A percentile compares a stretch with the other conserved stretches of the same genome.
phyloP scores from a whole-genome alignment of 2,888 invertebrate species.

The Trachelus iudaicus region DNA sequence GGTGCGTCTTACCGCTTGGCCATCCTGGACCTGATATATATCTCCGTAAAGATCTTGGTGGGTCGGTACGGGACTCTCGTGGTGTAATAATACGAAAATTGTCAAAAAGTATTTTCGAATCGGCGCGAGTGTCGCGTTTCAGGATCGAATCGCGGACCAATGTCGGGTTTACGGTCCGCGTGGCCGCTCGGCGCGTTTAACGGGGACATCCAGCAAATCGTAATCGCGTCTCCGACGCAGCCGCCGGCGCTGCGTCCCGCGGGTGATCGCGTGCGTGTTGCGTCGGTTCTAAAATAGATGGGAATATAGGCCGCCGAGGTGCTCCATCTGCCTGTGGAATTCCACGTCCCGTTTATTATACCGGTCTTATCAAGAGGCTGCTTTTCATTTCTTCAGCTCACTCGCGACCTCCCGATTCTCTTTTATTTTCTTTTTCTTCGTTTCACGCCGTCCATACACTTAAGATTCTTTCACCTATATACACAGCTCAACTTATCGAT shows the following conservation, averaged over 20 bases:
- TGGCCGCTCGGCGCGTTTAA: too few relatives aligned
- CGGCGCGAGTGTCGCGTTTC: too few relatives aligned
- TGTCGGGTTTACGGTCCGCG: too few relatives aligned
- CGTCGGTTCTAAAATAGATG: constrained; percentile 44
- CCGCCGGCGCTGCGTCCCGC: neutral
- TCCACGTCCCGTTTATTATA: constrained; percentile 32
- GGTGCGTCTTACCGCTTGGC: too few relatives aligned
- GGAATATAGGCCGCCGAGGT: constrained; percentile 46
- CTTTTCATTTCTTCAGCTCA: neutral
- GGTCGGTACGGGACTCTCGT: too few relatives aligned
- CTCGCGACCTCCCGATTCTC: too few relatives aligned
- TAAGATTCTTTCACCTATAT: constrained; percentile 31
- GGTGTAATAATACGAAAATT: too few relatives aligned
- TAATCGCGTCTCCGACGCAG: constrained; percentile 6
- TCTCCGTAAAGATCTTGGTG: too few relatives aligned
- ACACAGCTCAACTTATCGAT: constrained; percentile 35
- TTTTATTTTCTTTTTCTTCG: neutral
- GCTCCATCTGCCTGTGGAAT: constrained; percentile 40
- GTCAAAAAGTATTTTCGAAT: too few relatives aligned
- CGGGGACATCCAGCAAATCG: neutral
- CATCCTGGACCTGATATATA: too few relatives aligned
- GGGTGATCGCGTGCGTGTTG: neutral
- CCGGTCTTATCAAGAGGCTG: neutral
- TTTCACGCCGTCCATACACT: neutral
- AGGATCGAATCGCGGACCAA: too few relatives aligned